Evolutionary conservation across 2,888 invertebrate species (phyloP), one percentile per base, ranked within the genome.

Genomic region (Drosophila mulleri): DNA sequence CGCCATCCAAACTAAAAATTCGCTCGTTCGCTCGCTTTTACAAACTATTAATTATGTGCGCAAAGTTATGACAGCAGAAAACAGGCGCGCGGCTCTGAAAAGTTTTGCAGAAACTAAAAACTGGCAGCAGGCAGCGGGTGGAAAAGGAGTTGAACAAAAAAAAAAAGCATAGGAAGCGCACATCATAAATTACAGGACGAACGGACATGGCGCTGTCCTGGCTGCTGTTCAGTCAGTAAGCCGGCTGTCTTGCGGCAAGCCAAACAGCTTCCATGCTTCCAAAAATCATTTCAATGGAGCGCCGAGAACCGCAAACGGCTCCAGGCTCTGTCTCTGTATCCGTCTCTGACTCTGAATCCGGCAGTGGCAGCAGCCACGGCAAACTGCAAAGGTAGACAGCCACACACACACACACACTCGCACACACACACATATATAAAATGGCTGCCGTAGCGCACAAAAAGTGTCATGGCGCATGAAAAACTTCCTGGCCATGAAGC

Each of bases 41-140:
- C 84, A 91, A 91, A 91, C 91, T 90, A 91, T 91, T 91, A 91
- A 91, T 91, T 91, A 91, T 91, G 90, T 88, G 82, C 80, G 72
- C 70, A 83, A 91, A 91, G 91, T 91, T 91, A 78, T 77, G 84
- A 83, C 88, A 89, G 91, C 91, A 91, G 91, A 91, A 91, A 90
- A 91, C 88, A 81, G 91, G 81, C 90, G 82, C 83, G 78, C 81
- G 29, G 37, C 58, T 45, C 42, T 39, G 35, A 54, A 72, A 72
- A 65, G 42, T 72, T 72, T 39, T 23, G 59, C 69, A 48, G 62
- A 72, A 79, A 84, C 87, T 83, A 87, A 87, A 82, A 83, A 77
- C 69, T 80, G 71, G 67, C 69, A 83, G 69, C 60, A 58, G 63
- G 63, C 8, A 16, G 61, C 53, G 42, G 45, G 58, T 67, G 37